Conservation (phyloP, 2,113 vertebrate genomes). For the Alexandromys fortis region DNA sequence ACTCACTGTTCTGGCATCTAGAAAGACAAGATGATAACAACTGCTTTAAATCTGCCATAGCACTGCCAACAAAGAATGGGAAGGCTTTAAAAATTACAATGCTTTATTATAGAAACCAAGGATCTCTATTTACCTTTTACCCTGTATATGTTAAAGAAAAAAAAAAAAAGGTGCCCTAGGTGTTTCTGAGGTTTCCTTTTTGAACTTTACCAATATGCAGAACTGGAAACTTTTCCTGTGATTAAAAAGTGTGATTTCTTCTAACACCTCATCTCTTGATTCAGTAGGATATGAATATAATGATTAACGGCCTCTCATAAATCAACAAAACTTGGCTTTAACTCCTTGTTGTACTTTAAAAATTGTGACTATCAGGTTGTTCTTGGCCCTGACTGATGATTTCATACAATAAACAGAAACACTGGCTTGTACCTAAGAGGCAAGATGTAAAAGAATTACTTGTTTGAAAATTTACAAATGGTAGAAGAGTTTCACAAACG, state of each 20-base stretch:
- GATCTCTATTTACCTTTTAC: not conserved
- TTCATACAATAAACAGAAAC: slow-evolving; percentile 9
- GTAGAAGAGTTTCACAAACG: not conserved
- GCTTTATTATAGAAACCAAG: not conserved
- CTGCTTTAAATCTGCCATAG: not conserved
- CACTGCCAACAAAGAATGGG: not conserved
- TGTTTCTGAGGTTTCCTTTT: not conserved
- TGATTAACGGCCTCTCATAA: slow-evolving; percentile 36
- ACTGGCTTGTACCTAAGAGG: not conserved
- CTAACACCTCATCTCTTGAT: not conserved
- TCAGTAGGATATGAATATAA: not conserved
- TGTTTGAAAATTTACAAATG: slow-evolving; percentile 31
- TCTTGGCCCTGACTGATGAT: not conserved
- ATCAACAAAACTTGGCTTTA: slow-evolving; percentile 20
- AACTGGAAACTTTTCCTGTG: not conserved
- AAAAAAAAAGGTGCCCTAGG: not conserved
- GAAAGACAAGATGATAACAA: not conserved
- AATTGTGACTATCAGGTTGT: not conserved
- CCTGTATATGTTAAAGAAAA: not conserved
- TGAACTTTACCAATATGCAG: not conserved
- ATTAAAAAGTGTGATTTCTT: slow-evolving; percentile 7
- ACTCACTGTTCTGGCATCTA: not conserved
- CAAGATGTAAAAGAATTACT: not conserved
- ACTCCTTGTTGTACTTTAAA: slow-evolving; percentile 20
- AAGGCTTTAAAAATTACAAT: not conserved